These are phyloP conservation scores for Melieria picta DNA, from an alignment of 2,888 invertebrate species.

Conservation along the genomic window DNA sequence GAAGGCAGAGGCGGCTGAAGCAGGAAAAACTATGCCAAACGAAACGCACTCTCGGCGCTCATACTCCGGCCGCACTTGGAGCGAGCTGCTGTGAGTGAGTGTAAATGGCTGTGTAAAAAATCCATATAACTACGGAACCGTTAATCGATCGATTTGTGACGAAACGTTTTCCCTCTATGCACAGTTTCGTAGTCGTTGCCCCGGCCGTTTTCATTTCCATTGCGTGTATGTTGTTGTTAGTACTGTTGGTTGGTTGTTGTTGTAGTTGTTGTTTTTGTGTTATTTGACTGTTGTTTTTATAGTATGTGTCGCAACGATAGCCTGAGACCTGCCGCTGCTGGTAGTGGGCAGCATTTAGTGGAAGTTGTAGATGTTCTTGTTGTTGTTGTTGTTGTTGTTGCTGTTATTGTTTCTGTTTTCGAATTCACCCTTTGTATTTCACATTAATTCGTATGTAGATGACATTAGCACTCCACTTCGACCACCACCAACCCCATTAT, in stretches of 20 bases:
- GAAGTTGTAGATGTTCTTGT: no score
- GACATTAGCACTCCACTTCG: conserved; percentile 1
- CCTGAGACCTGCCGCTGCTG: background rate
- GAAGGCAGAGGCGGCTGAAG: background rate
- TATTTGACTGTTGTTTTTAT: background rate
- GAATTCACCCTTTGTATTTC: conserved; percentile 25
- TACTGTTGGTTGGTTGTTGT: conserved; percentile 37
- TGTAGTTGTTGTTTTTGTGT: conserved; percentile 24
- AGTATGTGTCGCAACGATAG: background rate
- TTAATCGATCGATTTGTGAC: conserved; percentile 48
- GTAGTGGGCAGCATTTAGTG: no score
- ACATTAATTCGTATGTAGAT: conserved; percentile 22
- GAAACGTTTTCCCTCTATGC: conserved; percentile 31
- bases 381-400: no score
- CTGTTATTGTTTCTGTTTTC: no score
- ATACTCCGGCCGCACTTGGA: no score
- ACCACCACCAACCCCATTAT: no score
- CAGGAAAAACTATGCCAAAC: no score
- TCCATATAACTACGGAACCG: conserved; percentile 30
- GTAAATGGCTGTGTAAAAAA: conserved; percentile 16
- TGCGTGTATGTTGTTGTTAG: conserved; percentile 10
- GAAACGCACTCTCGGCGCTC: no score
- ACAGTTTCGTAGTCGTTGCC: background rate
- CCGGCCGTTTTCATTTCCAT: background rate
- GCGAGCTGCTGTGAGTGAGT: conserved; percentile 3